Base-by-base conservation (phyloP, 1,140 invertebrate genomes). In the Cryptotermes secundus region DNA sequence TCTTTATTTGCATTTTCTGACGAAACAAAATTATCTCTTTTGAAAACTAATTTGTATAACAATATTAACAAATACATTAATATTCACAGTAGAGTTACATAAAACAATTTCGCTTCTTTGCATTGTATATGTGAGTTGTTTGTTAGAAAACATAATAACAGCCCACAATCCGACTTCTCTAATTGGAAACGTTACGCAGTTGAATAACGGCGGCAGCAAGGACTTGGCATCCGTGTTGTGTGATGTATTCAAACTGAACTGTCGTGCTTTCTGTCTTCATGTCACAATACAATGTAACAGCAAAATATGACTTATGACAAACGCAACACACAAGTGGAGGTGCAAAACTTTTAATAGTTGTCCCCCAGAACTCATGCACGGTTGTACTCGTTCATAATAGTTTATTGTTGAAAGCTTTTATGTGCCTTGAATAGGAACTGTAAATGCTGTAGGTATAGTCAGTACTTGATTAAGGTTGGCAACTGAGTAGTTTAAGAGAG, bases 271-370 rank as follows among this genome's bases (percentile, higher is more conserved):
- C 59, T 72, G 59, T 72, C 59, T 72, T 72, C 59, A 72, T 72
- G 59, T 72, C 59, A 72, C 26, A 31, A n/a, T 31, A 72, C 59
- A 72, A 72, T 72, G 59, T 14, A 19, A 72, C 53, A 59, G 53
- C 59, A 72, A 72, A 72, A 72, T 72, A 72, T 72, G 59, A 72
- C 59, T 72, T 72, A 72, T 72, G 59, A 72, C 59, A 72, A 72
- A 72, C 59, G 59, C 59, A 72, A 72, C 59, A 72, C n/a, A 72
- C 59, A 72, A 72, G 59, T 72, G 59, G 45, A 72, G 59, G n/a
- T 72, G 59, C n/a, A 72, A 72, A 72, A 72, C 59, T 72, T 72
- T 72, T 72, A 72, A 72, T 72, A 72, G 59, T 72, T 72, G 59
- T 31, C n/a, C 59, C 59, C 59, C 7, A 49, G 45, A 49, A 49